Percentiles rank a stretch among this genome's conserved stretches.
Conservation (phyloP, 2,888 invertebrate species). For the Drosophila pseudotakahashii region DNA sequence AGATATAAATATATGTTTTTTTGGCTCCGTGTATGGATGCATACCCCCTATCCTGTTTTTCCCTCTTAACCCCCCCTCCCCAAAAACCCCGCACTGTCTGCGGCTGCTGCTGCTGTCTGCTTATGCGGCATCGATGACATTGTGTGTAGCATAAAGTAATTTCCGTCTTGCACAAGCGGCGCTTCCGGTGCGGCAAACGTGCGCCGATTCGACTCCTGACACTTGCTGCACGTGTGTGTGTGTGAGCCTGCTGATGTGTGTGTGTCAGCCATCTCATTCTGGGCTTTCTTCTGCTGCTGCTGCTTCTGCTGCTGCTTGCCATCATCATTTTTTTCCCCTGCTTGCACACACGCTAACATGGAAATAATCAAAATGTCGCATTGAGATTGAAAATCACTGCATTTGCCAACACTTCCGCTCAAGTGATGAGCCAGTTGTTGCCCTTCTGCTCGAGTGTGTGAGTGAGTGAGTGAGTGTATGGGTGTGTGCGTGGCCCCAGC, state of each 20-base stretch:
- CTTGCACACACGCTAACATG: constrained; percentile 73
- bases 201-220: constrained; percentile 63
- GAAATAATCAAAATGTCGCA: constrained; percentile 80
- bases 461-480: constrained; percentile 2
- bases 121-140: constrained; percentile 82
- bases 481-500: constrained; percentile 14
- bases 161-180: constrained; percentile 81
- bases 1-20: not conserved
- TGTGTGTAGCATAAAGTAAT: constrained; percentile 81
- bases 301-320: constrained; percentile 43
- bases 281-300: constrained; percentile 40
- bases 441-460: constrained; percentile 25
- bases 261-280: constrained; percentile 56
- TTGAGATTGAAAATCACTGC: constrained; percentile 80
- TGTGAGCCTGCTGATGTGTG: constrained; percentile 27
- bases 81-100: constrained; percentile 10
- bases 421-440: constrained; percentile 79
- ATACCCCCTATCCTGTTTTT: not conserved
- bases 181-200: constrained; percentile 81
- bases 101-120: constrained; percentile 57
- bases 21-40: constrained; percentile 6
- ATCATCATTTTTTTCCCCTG: constrained; percentile 42
- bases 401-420: constrained; percentile 80
- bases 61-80: not conserved
- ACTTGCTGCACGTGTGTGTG: constrained; percentile 70